phyloP scores from a whole-genome alignment of 2,113 vertebrate genomes.

The Acrocephalus kingi region DNA sequence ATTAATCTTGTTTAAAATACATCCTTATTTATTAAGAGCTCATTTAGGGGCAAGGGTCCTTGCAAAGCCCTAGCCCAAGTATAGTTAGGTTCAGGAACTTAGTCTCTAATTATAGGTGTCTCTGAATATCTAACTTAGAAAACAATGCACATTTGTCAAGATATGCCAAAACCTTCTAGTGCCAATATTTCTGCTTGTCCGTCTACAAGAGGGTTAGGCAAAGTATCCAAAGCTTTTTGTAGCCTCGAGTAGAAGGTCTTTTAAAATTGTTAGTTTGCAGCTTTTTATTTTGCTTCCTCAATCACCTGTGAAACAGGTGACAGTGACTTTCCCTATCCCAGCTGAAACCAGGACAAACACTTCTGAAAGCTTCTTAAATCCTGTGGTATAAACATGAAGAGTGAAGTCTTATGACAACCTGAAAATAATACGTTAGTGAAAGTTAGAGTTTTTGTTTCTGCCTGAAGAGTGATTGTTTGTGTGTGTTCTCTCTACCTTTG shows the following conservation, averaged over 20 bases:
- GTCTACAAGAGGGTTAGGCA: not conserved
- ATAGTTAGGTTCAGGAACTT: not conserved
- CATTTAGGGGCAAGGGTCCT: not conserved
- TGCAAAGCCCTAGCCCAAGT: not conserved
- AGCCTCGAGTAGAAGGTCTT: not conserved
- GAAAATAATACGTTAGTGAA: not conserved
- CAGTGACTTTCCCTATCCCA: not conserved
- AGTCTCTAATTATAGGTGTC: not conserved
- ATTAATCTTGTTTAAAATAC: not conserved
- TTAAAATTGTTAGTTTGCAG: not conserved
- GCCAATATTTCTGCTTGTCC: not conserved
- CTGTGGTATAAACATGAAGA: not conserved
- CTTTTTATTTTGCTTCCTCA: not conserved
- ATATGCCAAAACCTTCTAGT: not conserved
- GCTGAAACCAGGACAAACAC: not conserved
- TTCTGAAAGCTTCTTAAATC: not conserved
- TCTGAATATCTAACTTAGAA: not conserved
- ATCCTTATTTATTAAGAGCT: not conserved
- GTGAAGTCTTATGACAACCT: not conserved
- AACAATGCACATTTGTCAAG: not conserved
- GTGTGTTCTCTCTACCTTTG: not conserved
- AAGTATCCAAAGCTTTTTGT: not conserved
- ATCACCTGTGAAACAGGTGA: not conserved
- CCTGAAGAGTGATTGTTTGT: not conserved
- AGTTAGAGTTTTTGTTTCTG: not conserved